Evolutionary conservation across 2,888 invertebrate genomes (phyloP).

Genomic region (Caenorhabditis sp.): DNA sequence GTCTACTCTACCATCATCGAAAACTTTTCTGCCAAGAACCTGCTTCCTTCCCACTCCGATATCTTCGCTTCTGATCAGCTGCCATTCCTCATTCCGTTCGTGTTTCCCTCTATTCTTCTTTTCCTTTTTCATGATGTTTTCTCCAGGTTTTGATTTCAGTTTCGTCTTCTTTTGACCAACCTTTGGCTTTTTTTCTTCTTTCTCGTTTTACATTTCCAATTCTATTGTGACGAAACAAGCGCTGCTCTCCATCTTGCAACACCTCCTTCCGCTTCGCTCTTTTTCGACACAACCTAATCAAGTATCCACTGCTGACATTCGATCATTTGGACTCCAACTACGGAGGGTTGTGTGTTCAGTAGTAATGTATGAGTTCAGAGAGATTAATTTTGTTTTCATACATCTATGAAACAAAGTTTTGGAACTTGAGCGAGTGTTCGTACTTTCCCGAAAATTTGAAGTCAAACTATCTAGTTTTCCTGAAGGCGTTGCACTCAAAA

Average conservation of each 20-base stretch:
- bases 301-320: constrained; percentile 33
- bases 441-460: too few species aligned
- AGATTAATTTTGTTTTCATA: too few species aligned
- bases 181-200: constrained; percentile 27
- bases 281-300: constrained; percentile 34
- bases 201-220: constrained; percentile 35
- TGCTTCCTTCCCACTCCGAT: constrained; percentile 42
- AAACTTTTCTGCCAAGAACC: constrained; percentile 46
- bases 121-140: neutral
- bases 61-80: constrained; percentile 56
- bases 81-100: constrained; percentile 62
- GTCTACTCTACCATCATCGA: constrained; percentile 46
- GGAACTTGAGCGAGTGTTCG: too few species aligned
- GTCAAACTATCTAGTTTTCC: too few species aligned
- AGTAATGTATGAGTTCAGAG: neutral
- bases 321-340: constrained; percentile 16
- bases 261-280: constrained; percentile 19
- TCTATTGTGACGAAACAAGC: constrained; percentile 53
- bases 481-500: too few species aligned
- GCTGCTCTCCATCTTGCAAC: constrained; percentile 49
- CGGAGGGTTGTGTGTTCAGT: neutral
- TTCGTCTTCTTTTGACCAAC: constrained; percentile 5
- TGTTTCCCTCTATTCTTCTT: constrained; percentile 18
- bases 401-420: too few species aligned
- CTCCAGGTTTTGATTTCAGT: constrained; percentile 11